Evolutionary conservation across 2,113 vertebrate genomes (phyloP).

Genomic region (Hyperopisus bebe): DNA sequence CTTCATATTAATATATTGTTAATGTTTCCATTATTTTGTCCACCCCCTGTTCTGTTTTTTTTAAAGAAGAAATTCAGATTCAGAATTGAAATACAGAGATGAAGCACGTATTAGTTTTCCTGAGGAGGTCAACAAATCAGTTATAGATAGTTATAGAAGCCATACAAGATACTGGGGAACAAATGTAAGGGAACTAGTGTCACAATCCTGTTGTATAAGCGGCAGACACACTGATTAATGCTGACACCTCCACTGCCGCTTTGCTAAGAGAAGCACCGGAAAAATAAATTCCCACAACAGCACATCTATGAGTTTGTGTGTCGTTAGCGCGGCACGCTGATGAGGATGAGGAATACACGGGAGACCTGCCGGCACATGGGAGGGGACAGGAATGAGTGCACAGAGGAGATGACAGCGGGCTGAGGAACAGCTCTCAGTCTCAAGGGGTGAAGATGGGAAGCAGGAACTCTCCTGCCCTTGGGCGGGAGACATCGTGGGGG

Average conservation of each 20-base stretch:
- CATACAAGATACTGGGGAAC: neutral
- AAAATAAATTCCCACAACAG: conserved; percentile 15
- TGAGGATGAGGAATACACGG: neutral
- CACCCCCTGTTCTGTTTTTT: neutral
- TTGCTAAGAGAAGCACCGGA: neutral
- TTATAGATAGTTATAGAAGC: neutral
- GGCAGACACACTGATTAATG: conserved; percentile 4
- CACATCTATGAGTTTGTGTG: neutral
- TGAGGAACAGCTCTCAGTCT: neutral
- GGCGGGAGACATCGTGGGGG: neutral
- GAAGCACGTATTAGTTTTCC: too few species aligned
- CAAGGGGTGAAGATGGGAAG: neutral
- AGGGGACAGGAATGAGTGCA: neutral
- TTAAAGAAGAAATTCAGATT: neutral
- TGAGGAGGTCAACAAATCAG: neutral
- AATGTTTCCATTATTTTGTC: neutral
- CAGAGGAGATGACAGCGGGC: neutral
- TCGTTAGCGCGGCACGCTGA: neutral
- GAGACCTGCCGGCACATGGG: neutral
- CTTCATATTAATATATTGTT: neutral
- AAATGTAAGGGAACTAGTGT: neutral
- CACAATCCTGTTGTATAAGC: neutral
- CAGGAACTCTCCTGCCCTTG: conserved; percentile 3
- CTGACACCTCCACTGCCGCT: neutral
- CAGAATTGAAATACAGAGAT: neutral